A percentile compares a stretch with the other conserved stretches of the same genome.
Conservation (phyloP, 2,888 invertebrate genomes). For the Drosophila neutralis region DNA sequence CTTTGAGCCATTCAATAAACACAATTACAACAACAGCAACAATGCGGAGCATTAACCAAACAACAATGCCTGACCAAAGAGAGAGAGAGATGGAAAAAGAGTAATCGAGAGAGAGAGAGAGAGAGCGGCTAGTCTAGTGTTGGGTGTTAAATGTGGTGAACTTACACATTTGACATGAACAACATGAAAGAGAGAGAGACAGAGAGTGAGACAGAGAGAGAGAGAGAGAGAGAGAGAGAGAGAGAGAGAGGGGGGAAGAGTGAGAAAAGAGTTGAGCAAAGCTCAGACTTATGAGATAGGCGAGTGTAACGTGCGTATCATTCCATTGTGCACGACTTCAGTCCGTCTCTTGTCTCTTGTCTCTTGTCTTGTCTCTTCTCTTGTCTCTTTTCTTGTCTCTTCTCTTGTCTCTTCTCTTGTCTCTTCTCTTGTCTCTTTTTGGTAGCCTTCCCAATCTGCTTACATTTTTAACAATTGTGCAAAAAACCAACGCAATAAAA, state of each 20-base stretch:
- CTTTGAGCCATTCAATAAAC: constrained; percentile 32
- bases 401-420: too few relatives aligned
- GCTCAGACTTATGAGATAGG: not conserved
- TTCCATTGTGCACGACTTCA: not conserved
- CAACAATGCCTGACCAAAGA: constrained; percentile 34
- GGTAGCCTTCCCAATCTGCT: not conserved
- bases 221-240: constrained; percentile 2
- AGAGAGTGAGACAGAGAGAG: constrained; percentile 1
- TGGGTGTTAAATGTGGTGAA: constrained; percentile 39
- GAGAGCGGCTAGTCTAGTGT: not conserved
- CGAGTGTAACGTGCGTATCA: constrained; percentile 30
- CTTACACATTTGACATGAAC: constrained; percentile 55
- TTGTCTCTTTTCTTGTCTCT: too few relatives aligned
- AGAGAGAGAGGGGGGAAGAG: not conserved
- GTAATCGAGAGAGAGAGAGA: not conserved
- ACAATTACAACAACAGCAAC: constrained; percentile 18
- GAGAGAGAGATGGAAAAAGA: not conserved
- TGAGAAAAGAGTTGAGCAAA: constrained; percentile 2
- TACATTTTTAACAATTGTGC: constrained; percentile 11
- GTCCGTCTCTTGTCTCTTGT: not conserved
- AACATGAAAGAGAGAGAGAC: constrained; percentile 50
- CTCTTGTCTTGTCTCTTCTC: too few relatives aligned
- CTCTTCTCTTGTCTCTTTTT: not conserved
- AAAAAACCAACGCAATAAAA: constrained; percentile 32
- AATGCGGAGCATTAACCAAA: constrained; percentile 15